Base-by-base conservation (phyloP, 37 sponge, comb jelly and placozoan species). In the Oopsacas minuta region DNA sequence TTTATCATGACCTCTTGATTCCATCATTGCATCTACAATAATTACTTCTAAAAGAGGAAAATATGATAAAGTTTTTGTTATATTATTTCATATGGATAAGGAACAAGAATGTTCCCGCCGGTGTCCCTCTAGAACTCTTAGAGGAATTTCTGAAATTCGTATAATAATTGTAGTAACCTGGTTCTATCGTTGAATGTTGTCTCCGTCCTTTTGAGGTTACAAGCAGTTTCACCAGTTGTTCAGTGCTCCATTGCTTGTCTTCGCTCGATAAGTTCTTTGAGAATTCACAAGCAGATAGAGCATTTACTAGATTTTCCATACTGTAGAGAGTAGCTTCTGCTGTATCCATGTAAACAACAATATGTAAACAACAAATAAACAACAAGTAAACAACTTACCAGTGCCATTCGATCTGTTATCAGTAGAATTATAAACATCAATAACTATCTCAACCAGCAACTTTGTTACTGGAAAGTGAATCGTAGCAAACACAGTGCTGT, bases 401-500 rank as follows among this genome's bases (percentile, higher is more conserved):
- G 8, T 17, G 8, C 15, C 15, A 8, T 15, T 42, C 8, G 8
- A 15, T 42, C 15, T 42, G 49, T 42, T 32, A 32, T 61, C 30
- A 3, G 75, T 3, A 10, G 75, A 61, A 34, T 61, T 61, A 3
- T 32, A 32, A 5, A n/a, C 75, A 12, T 61, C 75, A 25, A 61
- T 61, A 10, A 61, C 75, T 32, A 61, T 12, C 30, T 61, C 75
- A 61, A 61, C 75, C 7, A 61, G 75, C 75, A 61, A 32, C 22
- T 61, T 3, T 25, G 75, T 61, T 7, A 61, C 75, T 61, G 7
- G 75, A 34, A 61, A 61, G 28, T 61, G 22, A n/a, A 61, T 61
- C 75, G 75, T 61, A 61, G 75, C 75, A 34, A 61, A 61, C 20
- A 61, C 75, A 25, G 75, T 61, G 75, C 28, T 61, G 30, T 61